Evolutionary conservation across 2,888 invertebrate genomes (phyloP).

Genomic region (Petrolisthes cinctipes): DNA sequence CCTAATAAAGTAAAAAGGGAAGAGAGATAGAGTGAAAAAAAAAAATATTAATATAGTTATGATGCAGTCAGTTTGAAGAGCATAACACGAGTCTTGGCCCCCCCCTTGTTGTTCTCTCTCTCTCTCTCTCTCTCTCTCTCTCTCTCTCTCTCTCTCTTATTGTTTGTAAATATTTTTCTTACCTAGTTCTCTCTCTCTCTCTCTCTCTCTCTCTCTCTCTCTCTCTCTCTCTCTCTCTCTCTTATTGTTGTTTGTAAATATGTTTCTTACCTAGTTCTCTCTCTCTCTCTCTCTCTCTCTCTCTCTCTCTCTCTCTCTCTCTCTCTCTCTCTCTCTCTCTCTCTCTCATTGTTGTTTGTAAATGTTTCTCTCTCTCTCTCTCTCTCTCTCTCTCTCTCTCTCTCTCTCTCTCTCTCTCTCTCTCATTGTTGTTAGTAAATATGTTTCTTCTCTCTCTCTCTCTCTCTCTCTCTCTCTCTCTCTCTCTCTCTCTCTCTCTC

Average conservation of each 20-base stretch:
- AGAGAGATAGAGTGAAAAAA: not conserved
- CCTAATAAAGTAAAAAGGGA: not conserved
- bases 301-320: too few relatives aligned
- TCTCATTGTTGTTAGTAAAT: not conserved
- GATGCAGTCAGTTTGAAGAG: not conserved
- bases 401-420: constrained; percentile 7
- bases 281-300: constrained; percentile 7
- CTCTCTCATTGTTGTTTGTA: not conserved
- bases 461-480: constrained; percentile 7
- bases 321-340: not conserved
- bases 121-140: not conserved
- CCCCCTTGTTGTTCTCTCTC: not conserved
- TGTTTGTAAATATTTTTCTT: not conserved
- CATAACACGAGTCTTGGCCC: not conserved
- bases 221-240: not conserved
- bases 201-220: not conserved
- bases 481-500: not conserved
- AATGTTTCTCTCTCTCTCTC: not conserved
- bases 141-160: not conserved
- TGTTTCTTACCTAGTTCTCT: not conserved
- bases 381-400: constrained; percentile 7
- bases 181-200: not conserved
- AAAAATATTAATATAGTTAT: not conserved
- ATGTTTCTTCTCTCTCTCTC: not conserved
- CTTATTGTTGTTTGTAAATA: not conserved